Evolutionary conservation across 2,113 vertebrate species (phyloP).

Genomic region (Dipodomys stephensi): DNA sequence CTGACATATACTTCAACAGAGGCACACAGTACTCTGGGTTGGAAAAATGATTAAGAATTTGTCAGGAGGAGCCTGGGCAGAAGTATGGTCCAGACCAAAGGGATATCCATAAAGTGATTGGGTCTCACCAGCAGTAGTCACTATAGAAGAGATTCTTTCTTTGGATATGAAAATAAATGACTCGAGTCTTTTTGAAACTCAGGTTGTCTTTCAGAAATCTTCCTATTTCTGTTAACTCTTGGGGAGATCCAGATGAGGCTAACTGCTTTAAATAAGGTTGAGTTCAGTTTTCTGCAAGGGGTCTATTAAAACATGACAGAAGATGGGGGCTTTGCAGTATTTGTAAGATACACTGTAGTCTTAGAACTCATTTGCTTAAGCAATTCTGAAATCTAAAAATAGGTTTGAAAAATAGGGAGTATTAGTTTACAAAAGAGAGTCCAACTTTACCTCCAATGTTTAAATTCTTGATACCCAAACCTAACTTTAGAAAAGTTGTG

Average conservation of each 20-base stretch:
- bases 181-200: not conserved
- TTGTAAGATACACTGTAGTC: not conserved
- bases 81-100: not conserved
- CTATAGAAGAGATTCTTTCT: not conserved
- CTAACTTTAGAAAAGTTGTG: not conserved
- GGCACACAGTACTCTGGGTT: not conserved
- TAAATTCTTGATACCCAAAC: too few relatives aligned
- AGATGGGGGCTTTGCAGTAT: not conserved
- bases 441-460: not conserved
- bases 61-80: not conserved
- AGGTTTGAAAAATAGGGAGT: not conserved
- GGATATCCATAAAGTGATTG: not conserved
- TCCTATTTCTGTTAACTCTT: not conserved
- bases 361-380: not conserved
- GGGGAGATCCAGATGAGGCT: not conserved
- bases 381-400: constrained; percentile 27
- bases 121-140: not conserved
- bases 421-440: constrained; percentile 33
- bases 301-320: not conserved
- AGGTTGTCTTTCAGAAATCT: constrained; percentile 10
- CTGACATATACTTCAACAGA: not conserved
- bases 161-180: not conserved
- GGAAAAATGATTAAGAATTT: not conserved
- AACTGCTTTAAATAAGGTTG: constrained; percentile 31
- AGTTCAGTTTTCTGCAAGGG: not conserved